Evolutionary conservation across 2,113 vertebrate species (phyloP), one percentile per base, ranked within the genome.

Genomic region (Aix galericulata): DNA sequence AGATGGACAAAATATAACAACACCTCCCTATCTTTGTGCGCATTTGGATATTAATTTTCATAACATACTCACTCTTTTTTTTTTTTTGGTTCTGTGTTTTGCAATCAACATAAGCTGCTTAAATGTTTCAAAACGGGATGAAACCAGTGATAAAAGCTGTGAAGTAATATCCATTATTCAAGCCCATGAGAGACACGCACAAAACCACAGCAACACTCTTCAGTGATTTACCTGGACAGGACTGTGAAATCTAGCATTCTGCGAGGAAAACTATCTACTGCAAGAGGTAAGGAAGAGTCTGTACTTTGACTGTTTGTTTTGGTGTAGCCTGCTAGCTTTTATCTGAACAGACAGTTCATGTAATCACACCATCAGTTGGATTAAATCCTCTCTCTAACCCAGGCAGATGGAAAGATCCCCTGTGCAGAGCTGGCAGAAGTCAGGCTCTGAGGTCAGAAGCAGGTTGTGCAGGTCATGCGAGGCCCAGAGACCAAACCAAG

Each of bases 91-190:
- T 63, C 82, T 69, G 52, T 32, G 74, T 42, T 81, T 29, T 40
- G 75, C 60, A n/a, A 87, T 74, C 21, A 1, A 48, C 53, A 80
- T 96, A 69, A 86, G 60, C 95, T 84, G 75, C 86, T 95, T 96
- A 96, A 60, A 44, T 7, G 10, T n/a, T 69, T 81, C 80, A 84
- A 78, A 93, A 59, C 7, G 22, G 82, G 46, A 81, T 67, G 13
- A 56, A 53, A 44, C 4, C 34, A 53, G 17, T 69, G 17, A 36
- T 78, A 84, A 84, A 66, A 73, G 10, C 44, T 67, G 14, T 21
- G 38, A 56, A 77, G 55, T 64, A 78, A 77, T 73, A 91, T 8
- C 77, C 46, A 9, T 48, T 59, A 79, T 59, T 82, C 42, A 50
- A 96, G 63, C 59, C 17, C 0, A 66, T 81, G 72, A 95, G 78